These are phyloP conservation scores for Thymelicus acteon DNA, from an alignment of 2,888 invertebrate genomes.

Conservation along the genomic window DNA sequence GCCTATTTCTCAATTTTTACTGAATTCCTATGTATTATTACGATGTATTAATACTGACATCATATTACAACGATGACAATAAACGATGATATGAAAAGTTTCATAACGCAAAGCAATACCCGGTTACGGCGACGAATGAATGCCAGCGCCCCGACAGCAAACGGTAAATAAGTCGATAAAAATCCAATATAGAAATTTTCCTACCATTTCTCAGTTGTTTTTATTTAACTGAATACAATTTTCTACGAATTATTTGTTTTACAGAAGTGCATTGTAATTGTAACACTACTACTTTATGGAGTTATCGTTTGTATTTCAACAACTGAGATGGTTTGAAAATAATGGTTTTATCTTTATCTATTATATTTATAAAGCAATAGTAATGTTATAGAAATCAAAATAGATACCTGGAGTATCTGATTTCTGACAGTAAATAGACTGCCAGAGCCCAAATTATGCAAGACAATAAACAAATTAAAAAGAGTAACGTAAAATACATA, in stretches of 20 bases:
- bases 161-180: constrained; percentile 49
- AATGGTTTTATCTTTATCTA: too few relatives aligned
- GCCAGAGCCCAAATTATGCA: too few relatives aligned
- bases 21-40: not conserved
- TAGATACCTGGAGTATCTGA: too few relatives aligned
- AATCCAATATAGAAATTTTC: constrained; percentile 35
- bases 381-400: too few relatives aligned
- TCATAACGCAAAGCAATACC: constrained; percentile 55
- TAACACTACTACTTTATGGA: too few relatives aligned
- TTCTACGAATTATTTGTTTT: constrained; percentile 5
- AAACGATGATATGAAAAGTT: constrained; percentile 61
- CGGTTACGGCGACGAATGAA: constrained; percentile 51
- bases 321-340: too few relatives aligned
- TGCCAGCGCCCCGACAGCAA: constrained; percentile 44
- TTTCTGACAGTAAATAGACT: too few relatives aligned
- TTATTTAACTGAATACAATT: constrained; percentile 23
- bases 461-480: too few relatives aligned
- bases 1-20: not conserved
- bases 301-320: too few relatives aligned
- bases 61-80: constrained; percentile 46
- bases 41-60: constrained; percentile 9
- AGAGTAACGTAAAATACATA: too few relatives aligned
- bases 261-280: not conserved
- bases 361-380: too few relatives aligned
- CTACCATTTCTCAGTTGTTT: constrained; percentile 18